Evolutionary conservation across 35 echinoderm and acorn worm genomes (phyloP), one percentile per base, ranked within the genome.

Genomic region (Patiria miniata): DNA sequence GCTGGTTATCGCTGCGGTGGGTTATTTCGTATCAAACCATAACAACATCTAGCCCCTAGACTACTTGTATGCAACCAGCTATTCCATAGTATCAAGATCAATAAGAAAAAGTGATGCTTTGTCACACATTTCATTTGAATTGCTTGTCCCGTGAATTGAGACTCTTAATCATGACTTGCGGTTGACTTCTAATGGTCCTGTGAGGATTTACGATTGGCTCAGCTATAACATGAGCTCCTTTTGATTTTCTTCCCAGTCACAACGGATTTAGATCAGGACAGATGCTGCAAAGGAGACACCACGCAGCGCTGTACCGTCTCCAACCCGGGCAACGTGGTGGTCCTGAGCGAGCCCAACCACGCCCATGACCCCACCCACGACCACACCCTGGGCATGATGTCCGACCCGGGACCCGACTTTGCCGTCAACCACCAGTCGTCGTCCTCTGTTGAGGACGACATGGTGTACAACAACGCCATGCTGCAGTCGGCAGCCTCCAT

Each of bases 231-330:
- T 52, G 5, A 83, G 23, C 21, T n/a, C 16, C 9, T 65, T 57
- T 84, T 18, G 1, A 26, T 42, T 61, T 37, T 57, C 9, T 61
- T 37, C 39, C 54, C 54, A 84, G 82, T 84, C 51, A 53, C 82
- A 59, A 84, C 82, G 59, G 82, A 84, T 33, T 84, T 84, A 52
- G 82, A 58, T 16, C 82, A 84, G 8, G 82, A 61, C 82, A 34
- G 37, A 9, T 28, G 57, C 82, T 59, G 57, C 8, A 37, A 53
- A 19, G 33, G 28, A 19, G 82, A 61, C 53, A 37, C 51, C 57
- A 29, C 36, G 6, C 19, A n/a, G 37, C 81, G 9, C 32, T 56
- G 50, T 36, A 56, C 51, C 57, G n/a, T 33, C 33, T 59, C 82
- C 0, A 58, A 61, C 19, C 26, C 65, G 10, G 26, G 65, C 16